A percentile compares a stretch with the other conserved stretches of the same genome.
Conservation (phyloP, 1,140 invertebrate genomes). For the Pentalonia nigronervosa region DNA sequence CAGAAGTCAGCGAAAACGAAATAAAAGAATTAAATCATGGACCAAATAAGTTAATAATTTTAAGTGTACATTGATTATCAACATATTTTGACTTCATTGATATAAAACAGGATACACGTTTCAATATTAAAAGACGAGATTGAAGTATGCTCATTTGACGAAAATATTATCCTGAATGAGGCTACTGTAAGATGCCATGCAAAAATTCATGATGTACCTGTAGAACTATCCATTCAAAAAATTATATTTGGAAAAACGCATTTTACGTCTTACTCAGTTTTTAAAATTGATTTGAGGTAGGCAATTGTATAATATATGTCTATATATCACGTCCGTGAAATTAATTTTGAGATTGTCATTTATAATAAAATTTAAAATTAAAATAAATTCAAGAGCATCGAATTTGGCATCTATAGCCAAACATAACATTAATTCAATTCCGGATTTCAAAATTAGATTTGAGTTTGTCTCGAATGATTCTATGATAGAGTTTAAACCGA, state of each 20-base stretch:
- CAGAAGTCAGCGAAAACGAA: background rate
- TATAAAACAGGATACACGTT: background rate
- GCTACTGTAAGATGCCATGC: conserved; percentile 33
- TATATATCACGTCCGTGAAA: background rate
- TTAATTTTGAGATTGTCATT: background rate
- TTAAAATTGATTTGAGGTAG: conserved; percentile 42
- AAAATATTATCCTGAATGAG: background rate
- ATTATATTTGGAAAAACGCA: conserved; percentile 35
- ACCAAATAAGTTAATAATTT: conserved; percentile 14
- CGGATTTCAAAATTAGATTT: conserved; percentile 34
- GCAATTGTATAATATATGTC: background rate
- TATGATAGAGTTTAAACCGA: conserved; percentile 30
- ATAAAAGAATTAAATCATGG: conserved; percentile 33
- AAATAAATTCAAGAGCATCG: conserved; percentile 31
- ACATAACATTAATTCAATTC: background rate
- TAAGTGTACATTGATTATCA: background rate
- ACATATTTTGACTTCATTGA: background rate
- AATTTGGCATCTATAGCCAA: background rate
- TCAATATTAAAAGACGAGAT: background rate
- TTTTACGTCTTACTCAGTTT: conserved; percentile 8
- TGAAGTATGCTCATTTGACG: background rate
- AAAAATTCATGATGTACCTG: background rate
- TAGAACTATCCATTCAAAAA: conserved; percentile 45
- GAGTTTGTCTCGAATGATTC: conserved; percentile 25
- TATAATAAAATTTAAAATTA: background rate